Evolutionary conservation across 2,888 invertebrate species (phyloP), one percentile per base, ranked within the genome.

Genomic region (Onthophagus sagittarius): DNA sequence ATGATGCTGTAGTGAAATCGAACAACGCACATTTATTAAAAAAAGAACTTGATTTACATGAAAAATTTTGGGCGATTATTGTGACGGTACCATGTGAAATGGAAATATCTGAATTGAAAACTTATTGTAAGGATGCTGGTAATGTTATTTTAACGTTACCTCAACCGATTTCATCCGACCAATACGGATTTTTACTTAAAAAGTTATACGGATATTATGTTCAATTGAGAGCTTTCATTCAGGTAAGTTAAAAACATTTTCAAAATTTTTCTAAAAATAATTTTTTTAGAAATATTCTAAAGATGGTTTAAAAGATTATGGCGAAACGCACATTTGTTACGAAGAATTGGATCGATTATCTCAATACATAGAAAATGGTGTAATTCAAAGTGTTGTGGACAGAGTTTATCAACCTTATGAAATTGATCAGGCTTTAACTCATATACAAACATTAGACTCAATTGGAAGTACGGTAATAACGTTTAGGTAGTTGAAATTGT

Each of bases 361-460:
- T 2, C 83, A 86, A 71, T 84, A 89, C 69, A 87, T 88, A 0
- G 89, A 89, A 78, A 84, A 86, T 15, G 87, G 88, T 71, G 84
- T 87, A 75, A 80, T 90, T 74, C 88, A 88, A 79, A 87, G 89
- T 4, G 88, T 90, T 53, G 88, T 90, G 0, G 89, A 89, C 76
- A 88, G 87, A 80, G 88, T 86, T 1, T 83, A 80, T 73, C 82
- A 82, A 74, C 84, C 85, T 3, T 80, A 82, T 31, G 84, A 85
- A 74, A 83, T 85, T 71, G 84, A 85, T 78, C 74, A 82, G 32
- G 85, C 85, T 15, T 73, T 85, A 62, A 79, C 81, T 74, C 84
- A 85, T 73, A 81, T 85, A 72, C 81, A 84, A 75, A 83, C 83
- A 6, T 73, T 79, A 13, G 79, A 81, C 70, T 83, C 85, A 3